These are phyloP conservation scores for Lasius fuliginosus DNA, from an alignment of 2,888 invertebrate species.

Conservation along the genomic window DNA sequence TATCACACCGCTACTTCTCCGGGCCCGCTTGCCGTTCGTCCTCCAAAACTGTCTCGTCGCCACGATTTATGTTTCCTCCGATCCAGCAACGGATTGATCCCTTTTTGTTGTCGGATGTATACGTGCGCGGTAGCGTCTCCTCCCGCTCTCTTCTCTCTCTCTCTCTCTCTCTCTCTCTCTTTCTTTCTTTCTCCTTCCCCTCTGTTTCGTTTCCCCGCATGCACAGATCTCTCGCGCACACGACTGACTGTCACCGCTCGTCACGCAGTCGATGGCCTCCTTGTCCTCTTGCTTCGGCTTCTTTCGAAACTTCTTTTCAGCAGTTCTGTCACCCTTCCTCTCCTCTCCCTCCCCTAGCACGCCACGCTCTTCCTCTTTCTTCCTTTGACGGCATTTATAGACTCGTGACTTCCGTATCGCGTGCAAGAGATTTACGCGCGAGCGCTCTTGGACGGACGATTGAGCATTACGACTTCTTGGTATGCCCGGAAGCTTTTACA, in stretches of 20 bases:
- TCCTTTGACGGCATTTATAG: conserved; percentile 54
- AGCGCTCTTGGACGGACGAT: conserved; percentile 44
- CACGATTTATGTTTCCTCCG: conserved; percentile 84
- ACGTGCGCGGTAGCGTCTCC: conserved; percentile 54
- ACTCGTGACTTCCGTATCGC: conserved; percentile 56
- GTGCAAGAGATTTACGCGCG: conserved; percentile 54
- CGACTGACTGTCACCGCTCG: conserved; percentile 60
- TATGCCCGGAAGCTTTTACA: conserved; percentile 49
- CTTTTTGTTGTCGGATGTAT: conserved; percentile 80
- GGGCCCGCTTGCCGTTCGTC: conserved; percentile 75
- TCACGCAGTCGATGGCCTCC: conserved; percentile 49
- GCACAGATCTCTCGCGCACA: conserved; percentile 58
- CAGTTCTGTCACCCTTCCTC: conserved; percentile 35
- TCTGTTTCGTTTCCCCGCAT: conserved; percentile 9
- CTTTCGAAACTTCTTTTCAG: conserved; percentile 55
- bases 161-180: not conserved
- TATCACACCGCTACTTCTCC: conserved; percentile 80
- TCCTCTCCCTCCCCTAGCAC: not conserved
- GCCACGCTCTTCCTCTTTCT: conserved; percentile 3
- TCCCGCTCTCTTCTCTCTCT: conserved; percentile 2
- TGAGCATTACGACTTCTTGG: conserved; percentile 39
- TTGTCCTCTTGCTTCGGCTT: conserved; percentile 13
- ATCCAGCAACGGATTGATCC: conserved; percentile 83
- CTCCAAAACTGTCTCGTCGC: conserved; percentile 81
- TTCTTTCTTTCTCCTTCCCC: not conserved